These are phyloP conservation scores for Ophion obscuratus DNA, from an alignment of 2,888 invertebrate genomes.

Conservation along the genomic window DNA sequence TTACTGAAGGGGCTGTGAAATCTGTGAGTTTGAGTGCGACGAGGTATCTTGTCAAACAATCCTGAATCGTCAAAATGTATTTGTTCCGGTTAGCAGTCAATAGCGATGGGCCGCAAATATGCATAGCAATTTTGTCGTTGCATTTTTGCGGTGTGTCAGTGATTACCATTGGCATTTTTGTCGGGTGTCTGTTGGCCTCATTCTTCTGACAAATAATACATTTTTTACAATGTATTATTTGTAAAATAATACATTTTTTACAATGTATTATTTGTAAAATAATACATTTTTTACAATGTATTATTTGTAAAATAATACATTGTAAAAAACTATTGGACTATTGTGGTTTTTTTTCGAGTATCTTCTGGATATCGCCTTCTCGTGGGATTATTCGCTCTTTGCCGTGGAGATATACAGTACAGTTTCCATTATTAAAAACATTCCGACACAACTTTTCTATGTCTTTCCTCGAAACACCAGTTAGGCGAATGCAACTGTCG, in stretches of 20 bases:
- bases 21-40: background rate
- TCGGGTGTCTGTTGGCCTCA: constrained; percentile 68
- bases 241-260: too few species aligned
- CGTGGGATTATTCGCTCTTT: constrained; percentile 3
- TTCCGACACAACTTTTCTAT: constrained; percentile 24
- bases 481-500: constrained; percentile 30
- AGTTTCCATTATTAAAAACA: background rate
- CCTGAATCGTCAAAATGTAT: constrained; percentile 33
- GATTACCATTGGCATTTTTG: too few species aligned
- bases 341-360: constrained; percentile 69
- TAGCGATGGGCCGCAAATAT: constrained; percentile 53
- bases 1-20: constrained; percentile 1
- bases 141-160: too few species aligned
- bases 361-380: constrained; percentile 13
- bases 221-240: too few species aligned
- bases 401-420: background rate
- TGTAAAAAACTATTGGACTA: constrained; percentile 62
- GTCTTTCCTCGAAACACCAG: constrained; percentile 20
- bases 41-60: constrained; percentile 24
- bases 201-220: constrained; percentile 73
- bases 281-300: too few species aligned
- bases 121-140: constrained; percentile 47
- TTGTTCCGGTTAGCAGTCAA: constrained; percentile 27
- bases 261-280: too few species aligned
- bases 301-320: too few species aligned